Conservation (phyloP, 2,113 vertebrate genomes). For the Xerus inauris region DNA sequence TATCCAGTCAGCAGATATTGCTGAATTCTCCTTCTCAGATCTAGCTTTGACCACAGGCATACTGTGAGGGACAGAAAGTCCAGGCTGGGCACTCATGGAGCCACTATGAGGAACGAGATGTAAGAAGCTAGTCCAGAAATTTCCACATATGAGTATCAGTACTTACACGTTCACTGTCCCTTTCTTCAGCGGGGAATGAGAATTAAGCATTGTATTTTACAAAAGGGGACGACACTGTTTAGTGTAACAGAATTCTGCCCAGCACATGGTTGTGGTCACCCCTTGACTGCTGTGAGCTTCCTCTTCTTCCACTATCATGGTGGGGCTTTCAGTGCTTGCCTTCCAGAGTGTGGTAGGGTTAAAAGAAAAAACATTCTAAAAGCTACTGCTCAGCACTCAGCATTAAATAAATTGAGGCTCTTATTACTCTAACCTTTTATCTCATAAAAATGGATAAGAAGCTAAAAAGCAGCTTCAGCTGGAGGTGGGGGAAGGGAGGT, state of each 20-base stretch:
- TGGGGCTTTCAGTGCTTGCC: neutral
- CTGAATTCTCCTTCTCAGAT: neutral
- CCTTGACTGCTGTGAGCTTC: neutral
- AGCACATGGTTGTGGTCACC: neutral
- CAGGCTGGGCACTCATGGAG: neutral
- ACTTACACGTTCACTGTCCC: neutral
- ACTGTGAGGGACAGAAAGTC: neutral
- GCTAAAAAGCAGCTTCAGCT: constrained; percentile 21
- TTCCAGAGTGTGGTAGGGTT: neutral
- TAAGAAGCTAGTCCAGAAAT: neutral
- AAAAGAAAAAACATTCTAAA: neutral
- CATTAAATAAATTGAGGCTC: neutral
- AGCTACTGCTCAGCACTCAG: neutral
- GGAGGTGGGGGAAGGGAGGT: neutral
- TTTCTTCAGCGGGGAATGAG: neutral
- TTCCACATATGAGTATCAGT: neutral
- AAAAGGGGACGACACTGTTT: neutral
- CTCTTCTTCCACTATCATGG: neutral
- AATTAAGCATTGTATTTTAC: neutral
- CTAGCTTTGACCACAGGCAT: neutral
- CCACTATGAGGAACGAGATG: rapidly evolving
- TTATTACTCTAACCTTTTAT: neutral
- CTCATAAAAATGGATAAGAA: constrained; percentile 20
- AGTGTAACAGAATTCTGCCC: neutral
- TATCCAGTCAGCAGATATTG: neutral